Evolutionary conservation across 1,140 invertebrate species (phyloP).

Genomic region (Drosophila leontia): DNA sequence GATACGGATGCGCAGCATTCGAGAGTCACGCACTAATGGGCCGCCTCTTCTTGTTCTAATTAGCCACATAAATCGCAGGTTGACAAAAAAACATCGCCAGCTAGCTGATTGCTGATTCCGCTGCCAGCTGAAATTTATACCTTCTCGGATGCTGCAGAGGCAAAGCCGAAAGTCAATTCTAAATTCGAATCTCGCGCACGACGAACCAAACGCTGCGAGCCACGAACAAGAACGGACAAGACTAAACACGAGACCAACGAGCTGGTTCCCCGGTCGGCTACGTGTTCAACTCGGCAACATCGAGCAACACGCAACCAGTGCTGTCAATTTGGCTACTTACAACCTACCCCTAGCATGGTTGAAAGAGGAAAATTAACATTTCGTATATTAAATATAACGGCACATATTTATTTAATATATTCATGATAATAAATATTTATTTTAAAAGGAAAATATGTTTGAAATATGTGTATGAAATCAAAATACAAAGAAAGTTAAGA

Average conservation of each 20-base stretch:
- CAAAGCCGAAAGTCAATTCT: slow-evolving; percentile 1
- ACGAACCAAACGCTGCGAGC: slow-evolving; percentile 54
- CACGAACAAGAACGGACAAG: slow-evolving; percentile 48
- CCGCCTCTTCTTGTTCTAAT: slow-evolving; percentile 34
- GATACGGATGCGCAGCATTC: slow-evolving; percentile 41
- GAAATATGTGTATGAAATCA: too few relatives aligned
- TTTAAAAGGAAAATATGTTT: too few relatives aligned
- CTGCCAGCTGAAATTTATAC: slow-evolving; percentile 4
- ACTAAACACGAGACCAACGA: slow-evolving; percentile 40
- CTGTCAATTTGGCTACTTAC: neutral
- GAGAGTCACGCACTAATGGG: slow-evolving; percentile 44
- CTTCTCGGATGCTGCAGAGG: slow-evolving; percentile 25
- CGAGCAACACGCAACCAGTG: neutral
- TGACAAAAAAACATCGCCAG: slow-evolving; percentile 28
- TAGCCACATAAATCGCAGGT: slow-evolving; percentile 51
- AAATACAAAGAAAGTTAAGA: too few relatives aligned
- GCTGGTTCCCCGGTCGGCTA: slow-evolving; percentile 1
- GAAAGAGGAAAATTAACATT: neutral
- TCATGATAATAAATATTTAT: too few relatives aligned
- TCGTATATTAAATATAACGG: neutral
- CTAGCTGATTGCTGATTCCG: slow-evolving; percentile 3
- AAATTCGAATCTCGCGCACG: slow-evolving; percentile 35
- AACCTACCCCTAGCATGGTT: neutral
- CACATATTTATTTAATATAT: too few relatives aligned
- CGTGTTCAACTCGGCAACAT: slow-evolving; percentile 1